Evolutionary conservation across 2,797 vertebrate genomes (phyloP).

Genomic region (Coregonus suidteri): DNA sequence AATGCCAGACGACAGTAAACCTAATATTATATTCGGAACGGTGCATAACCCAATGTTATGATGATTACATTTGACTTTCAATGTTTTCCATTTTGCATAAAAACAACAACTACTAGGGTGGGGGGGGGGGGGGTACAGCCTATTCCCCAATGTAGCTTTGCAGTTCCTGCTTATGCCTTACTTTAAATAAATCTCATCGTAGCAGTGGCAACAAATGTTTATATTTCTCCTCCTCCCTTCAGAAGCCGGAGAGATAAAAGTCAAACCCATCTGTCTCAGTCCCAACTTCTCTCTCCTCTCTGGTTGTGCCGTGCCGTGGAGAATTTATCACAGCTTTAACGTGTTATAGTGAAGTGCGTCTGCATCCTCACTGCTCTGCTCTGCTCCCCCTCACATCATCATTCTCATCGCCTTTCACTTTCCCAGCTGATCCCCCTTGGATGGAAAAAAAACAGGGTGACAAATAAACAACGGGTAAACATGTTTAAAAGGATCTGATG

Average conservation of each 20-base stretch:
- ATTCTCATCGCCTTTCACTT: conserved; percentile 59
- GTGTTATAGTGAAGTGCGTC: conserved; percentile 60
- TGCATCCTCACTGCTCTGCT: conserved; percentile 50
- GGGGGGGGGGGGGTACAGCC: conserved; percentile 29
- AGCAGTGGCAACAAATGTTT: conserved; percentile 60
- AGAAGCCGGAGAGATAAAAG: conserved; percentile 66
- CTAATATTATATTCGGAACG: conserved; percentile 73
- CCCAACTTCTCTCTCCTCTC: conserved; percentile 48
- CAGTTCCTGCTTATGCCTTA: conserved; percentile 47
- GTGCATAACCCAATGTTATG: conserved; percentile 66
- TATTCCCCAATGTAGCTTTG: conserved; percentile 68
- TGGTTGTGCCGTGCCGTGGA: conserved; percentile 37
- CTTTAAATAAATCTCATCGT: conserved; percentile 67
- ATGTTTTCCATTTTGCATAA: conserved; percentile 43
- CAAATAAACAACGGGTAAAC: conserved; percentile 63
- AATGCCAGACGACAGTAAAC: conserved; percentile 57
- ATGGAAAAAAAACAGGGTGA: conserved; percentile 52
- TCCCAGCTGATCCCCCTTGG: conserved; percentile 60
- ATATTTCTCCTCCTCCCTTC: conserved; percentile 52
- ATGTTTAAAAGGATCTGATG: conserved; percentile 73
- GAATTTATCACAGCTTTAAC: conserved; percentile 58
- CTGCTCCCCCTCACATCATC: conserved; percentile 59
- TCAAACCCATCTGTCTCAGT: conserved; percentile 66
- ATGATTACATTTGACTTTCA: conserved; percentile 82
- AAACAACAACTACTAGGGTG: conserved; percentile 64